Percentiles rank a stretch among this genome's conserved stretches.
These are phyloP conservation scores for Peribatodes rhomboidaria DNA, from an alignment of 2,888 invertebrate species.

Conservation along the genomic window DNA sequence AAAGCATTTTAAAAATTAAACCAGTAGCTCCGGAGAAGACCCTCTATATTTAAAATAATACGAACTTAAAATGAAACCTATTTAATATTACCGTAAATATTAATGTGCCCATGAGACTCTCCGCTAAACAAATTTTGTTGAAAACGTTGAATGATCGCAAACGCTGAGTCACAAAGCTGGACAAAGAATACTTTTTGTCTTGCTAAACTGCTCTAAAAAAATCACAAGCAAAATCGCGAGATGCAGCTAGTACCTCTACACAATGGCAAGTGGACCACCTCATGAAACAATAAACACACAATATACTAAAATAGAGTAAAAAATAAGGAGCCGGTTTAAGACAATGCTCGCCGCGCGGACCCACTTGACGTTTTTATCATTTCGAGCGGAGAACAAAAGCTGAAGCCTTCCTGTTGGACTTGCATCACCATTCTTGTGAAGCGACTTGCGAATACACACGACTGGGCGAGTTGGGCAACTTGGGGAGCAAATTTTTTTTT, in stretches of 20 bases:
- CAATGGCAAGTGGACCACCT: conserved; percentile 46
- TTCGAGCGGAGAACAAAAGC: conserved; percentile 82
- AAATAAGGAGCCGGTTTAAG: conserved; percentile 71
- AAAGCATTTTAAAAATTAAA: background rate
- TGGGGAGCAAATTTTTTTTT: too few relatives aligned
- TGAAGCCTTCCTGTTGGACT: conserved; percentile 82
- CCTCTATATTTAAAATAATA: too few relatives aligned
- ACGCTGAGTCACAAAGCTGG: too few relatives aligned
- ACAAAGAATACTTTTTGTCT: too few relatives aligned
- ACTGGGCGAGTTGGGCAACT: too few relatives aligned
- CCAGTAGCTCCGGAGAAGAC: too few relatives aligned
- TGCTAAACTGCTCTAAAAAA: background rate
- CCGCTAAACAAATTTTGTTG: too few relatives aligned
- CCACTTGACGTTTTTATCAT: conserved; percentile 85
- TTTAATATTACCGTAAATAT: too few relatives aligned
- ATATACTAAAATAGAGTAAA: conserved; percentile 60
- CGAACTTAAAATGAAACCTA: too few relatives aligned
- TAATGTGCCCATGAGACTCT: too few relatives aligned
- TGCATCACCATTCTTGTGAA: conserved; percentile 83
- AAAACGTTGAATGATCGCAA: too few relatives aligned
- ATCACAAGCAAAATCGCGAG: background rate
- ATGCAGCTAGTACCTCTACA: conserved; percentile 48
- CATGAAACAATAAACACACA: conserved; percentile 67
- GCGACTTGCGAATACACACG: conserved; percentile 65
- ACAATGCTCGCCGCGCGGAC: conserved; percentile 78